These are phyloP conservation scores for Apamea epomidion DNA, from an alignment of 2,888 invertebrate species.

Conservation along the genomic window DNA sequence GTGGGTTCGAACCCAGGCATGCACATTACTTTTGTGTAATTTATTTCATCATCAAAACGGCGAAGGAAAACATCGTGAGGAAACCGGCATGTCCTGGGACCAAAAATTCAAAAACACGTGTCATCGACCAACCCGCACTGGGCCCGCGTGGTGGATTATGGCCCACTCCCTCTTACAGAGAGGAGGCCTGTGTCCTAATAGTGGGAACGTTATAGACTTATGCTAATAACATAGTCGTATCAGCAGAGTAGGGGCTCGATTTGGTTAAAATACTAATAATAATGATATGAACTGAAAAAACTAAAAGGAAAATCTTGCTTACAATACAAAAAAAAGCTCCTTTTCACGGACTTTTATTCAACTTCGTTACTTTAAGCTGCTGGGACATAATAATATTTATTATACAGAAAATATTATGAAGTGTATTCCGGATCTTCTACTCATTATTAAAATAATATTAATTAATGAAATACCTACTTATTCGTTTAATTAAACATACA, in stretches of 20 bases:
- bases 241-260: not conserved
- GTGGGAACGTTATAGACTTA: too few relatives aligned
- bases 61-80: too few relatives aligned
- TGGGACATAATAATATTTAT: not conserved
- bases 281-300: not conserved
- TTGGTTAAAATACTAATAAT: not conserved
- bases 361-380: not conserved
- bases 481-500: constrained; percentile 12
- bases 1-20: too few relatives aligned
- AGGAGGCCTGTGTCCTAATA: too few relatives aligned
- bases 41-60: too few relatives aligned
- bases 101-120: too few relatives aligned
- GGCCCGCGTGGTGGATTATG: too few relatives aligned
- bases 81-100: too few relatives aligned
- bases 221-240: not conserved
- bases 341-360: not conserved
- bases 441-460: not conserved
- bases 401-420: not conserved
- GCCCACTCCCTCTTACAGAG: too few relatives aligned
- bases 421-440: not conserved
- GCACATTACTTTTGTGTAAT: too few relatives aligned
- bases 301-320: not conserved
- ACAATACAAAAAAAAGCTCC: not conserved
- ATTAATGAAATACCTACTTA: constrained; percentile 20
- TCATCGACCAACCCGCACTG: too few relatives aligned